phyloP scores from a whole-genome alignment of 2,888 invertebrate species.

The Philhelius pedissequus region DNA sequence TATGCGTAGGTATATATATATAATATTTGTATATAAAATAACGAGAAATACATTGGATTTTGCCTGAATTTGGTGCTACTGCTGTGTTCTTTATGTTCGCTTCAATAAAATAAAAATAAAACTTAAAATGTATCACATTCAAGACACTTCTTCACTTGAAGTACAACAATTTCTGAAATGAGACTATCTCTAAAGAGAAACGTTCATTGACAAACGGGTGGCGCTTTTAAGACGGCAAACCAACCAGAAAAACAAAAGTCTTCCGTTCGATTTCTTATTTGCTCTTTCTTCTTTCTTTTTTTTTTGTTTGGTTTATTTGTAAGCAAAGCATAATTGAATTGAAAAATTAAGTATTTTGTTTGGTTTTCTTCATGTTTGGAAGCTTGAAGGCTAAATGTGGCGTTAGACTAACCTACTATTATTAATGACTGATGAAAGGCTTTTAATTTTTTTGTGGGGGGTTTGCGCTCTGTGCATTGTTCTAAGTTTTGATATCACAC shows the following conservation, averaged over 20 bases:
- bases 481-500: constrained; percentile 78
- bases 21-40: constrained; percentile 62
- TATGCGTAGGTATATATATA: constrained; percentile 56
- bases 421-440: constrained; percentile 40
- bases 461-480: constrained; percentile 11
- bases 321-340: constrained; percentile 25
- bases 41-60: constrained; percentile 64
- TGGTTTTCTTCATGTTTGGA: constrained; percentile 21
- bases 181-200: constrained; percentile 52
- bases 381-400: constrained; percentile 54
- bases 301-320: not conserved
- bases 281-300: not conserved
- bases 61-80: constrained; percentile 49
- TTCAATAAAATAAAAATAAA: constrained; percentile 38
- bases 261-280: not conserved
- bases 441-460: constrained; percentile 9
- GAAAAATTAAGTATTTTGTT: constrained; percentile 19
- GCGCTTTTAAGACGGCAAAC: not conserved
- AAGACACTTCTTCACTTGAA: constrained; percentile 57
- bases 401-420: constrained; percentile 45
- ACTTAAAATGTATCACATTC: constrained; percentile 64
- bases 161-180: constrained; percentile 53
- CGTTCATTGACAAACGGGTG: constrained; percentile 20
- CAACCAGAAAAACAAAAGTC: not conserved
- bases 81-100: constrained; percentile 30